Evolutionary conservation across 2,888 invertebrate species (phyloP).

Genomic region (Allacma fusca): DNA sequence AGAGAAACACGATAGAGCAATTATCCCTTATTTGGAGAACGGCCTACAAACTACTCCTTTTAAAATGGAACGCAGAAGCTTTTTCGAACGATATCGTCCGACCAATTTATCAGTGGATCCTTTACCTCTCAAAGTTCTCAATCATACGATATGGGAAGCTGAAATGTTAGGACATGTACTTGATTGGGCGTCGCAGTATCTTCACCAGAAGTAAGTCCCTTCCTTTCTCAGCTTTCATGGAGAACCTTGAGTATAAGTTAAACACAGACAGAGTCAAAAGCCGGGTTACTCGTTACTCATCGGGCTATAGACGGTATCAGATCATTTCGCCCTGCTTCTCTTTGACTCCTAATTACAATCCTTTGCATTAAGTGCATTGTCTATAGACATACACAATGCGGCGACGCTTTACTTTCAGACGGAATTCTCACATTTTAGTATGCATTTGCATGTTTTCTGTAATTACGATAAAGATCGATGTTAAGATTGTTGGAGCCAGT

Average conservation of each 20-base stretch:
- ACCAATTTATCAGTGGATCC: constrained; percentile 75
- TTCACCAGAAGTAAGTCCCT: constrained; percentile 77
- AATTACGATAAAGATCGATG: too few relatives aligned
- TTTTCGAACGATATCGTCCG: constrained; percentile 76
- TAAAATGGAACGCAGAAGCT: constrained; percentile 67
- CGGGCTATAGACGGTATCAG: neutral
- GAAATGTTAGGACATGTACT: constrained; percentile 79
- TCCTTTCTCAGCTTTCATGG: neutral
- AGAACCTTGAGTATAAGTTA: neutral
- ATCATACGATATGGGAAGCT: constrained; percentile 73
- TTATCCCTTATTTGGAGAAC: neutral
- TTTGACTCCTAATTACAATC: too few relatives aligned
- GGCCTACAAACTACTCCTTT: neutral
- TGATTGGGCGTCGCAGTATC: constrained; percentile 79
- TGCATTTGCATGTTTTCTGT: too few relatives aligned
- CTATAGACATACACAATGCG: too few relatives aligned
- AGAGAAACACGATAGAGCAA: neutral
- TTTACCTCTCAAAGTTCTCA: constrained; percentile 76
- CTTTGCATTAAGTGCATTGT: too few relatives aligned
- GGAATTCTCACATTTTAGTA: too few relatives aligned
- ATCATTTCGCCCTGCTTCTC: too few relatives aligned
- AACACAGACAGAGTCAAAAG: neutral
- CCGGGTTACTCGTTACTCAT: neutral
- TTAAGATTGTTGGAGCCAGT: too few relatives aligned
- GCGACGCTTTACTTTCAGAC: too few relatives aligned